A percentile compares a stretch with the other conserved stretches of the same genome.
phyloP scores from a whole-genome alignment of 1,140 invertebrate genomes.

The Sarcophaga bullata region DNA sequence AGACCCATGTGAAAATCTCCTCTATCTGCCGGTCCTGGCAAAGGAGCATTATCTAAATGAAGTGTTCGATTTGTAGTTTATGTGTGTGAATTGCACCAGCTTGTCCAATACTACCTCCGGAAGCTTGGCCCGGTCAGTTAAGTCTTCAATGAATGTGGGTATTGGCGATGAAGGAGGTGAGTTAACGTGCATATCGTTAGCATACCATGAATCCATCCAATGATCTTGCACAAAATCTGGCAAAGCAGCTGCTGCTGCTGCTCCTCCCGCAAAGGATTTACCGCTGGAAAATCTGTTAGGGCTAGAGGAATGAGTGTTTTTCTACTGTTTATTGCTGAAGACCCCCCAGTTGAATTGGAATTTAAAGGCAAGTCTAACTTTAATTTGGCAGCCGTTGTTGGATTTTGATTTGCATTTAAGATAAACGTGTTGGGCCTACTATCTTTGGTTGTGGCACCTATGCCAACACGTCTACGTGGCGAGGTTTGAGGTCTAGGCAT shows the following conservation, averaged over 20 bases:
- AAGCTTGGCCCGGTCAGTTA: conserved; percentile 38
- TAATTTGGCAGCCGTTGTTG: conserved; percentile 51
- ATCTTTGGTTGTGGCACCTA: conserved; percentile 46
- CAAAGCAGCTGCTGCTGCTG: conserved; percentile 62
- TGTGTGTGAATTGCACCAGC: background rate
- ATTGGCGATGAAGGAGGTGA: conserved; percentile 61
- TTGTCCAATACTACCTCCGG: conserved; percentile 46
- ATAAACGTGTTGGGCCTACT: conserved; percentile 56
- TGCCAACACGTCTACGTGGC: conserved; percentile 48
- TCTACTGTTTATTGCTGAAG: background rate
- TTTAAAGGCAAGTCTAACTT: conserved; percentile 59
- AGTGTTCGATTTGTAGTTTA: background rate
- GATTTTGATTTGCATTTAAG: conserved; percentile 45
- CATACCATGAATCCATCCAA: conserved; percentile 69
- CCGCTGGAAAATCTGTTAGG: background rate
- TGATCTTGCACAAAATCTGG: conserved; percentile 74
- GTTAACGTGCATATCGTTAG: conserved; percentile 55
- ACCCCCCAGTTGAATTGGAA: background rate
- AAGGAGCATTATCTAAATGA: conserved; percentile 30
- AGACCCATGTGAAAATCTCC: conserved; percentile 18
- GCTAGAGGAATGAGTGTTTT: background rate
- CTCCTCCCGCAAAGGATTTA: conserved; percentile 27
- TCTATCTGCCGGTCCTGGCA: conserved; percentile 9
- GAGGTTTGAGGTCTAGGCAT: conserved; percentile 51
- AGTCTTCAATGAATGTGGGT: conserved; percentile 55